phyloP scores from a whole-genome alignment of 2,113 vertebrate species.

The Synodontis membranacea region DNA sequence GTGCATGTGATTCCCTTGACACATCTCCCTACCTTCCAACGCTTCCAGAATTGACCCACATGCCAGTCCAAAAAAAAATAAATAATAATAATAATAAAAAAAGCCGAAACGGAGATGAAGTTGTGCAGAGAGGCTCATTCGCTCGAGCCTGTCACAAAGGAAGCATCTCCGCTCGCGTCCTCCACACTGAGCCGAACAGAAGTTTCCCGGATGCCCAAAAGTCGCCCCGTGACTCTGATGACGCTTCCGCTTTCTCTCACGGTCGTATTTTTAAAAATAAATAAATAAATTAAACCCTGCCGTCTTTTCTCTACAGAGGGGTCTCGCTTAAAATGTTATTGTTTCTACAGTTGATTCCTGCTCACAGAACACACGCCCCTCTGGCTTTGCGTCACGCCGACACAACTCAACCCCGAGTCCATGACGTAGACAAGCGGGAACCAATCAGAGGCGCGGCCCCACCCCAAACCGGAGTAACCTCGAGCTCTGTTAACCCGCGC shows the following conservation, averaged over 20 bases:
- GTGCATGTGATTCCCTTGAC: slow-evolving; percentile 61
- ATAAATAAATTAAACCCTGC: too few relatives aligned
- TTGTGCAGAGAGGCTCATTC: slow-evolving; percentile 29
- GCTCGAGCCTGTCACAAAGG: slow-evolving; percentile 49
- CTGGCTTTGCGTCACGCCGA: slow-evolving; percentile 62
- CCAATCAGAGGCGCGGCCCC: slow-evolving; percentile 54
- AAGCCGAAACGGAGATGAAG: slow-evolving; percentile 17
- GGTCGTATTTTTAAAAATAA: background rate
- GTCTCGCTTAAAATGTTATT: slow-evolving; percentile 64
- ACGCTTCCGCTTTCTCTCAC: background rate
- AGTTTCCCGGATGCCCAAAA: slow-evolving; percentile 30
- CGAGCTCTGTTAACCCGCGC: slow-evolving; percentile 41
- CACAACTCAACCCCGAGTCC: slow-evolving; percentile 29
- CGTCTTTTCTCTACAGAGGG: background rate
- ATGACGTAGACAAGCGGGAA: slow-evolving; percentile 33
- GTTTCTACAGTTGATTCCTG: slow-evolving; percentile 73
- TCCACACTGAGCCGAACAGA: slow-evolving; percentile 6
- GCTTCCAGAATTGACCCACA: slow-evolving; percentile 78
- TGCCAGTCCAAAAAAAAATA: slow-evolving; percentile 65
- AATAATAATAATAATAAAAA: too few relatives aligned
- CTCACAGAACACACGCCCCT: slow-evolving; percentile 61
- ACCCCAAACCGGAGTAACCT: slow-evolving; percentile 34
- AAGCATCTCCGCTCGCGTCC: slow-evolving; percentile 38
- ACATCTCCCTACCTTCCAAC: slow-evolving; percentile 76
- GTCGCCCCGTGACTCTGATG: background rate